Conservation (phyloP, 1,140 invertebrate genomes). For the Zaprionus davidi region DNA sequence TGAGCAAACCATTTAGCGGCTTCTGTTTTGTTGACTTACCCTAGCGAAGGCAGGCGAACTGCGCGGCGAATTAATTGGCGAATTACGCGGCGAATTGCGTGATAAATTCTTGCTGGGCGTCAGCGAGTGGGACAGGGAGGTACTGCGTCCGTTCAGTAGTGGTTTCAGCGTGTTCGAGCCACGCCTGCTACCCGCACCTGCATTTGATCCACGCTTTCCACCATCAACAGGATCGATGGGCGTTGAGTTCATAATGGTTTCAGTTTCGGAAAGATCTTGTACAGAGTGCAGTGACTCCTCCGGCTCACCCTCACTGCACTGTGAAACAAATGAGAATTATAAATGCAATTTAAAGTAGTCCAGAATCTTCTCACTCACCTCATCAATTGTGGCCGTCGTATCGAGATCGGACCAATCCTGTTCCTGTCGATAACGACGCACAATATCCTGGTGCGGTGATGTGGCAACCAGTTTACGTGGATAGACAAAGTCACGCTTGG, state of each 20-base stretch:
- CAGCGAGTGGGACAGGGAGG: slow-evolving; percentile 54
- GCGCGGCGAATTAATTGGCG: slow-evolving; percentile 11
- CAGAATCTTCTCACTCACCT: slow-evolving; percentile 28
- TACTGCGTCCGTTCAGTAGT: slow-evolving; percentile 20
- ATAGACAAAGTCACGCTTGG: slow-evolving; percentile 87
- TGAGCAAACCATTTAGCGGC: slow-evolving; percentile 6
- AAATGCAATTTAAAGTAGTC: neutral
- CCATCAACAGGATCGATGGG: slow-evolving; percentile 59
- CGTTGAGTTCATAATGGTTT: slow-evolving; percentile 81
- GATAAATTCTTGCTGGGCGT: slow-evolving; percentile 65
- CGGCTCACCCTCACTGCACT: slow-evolving; percentile 70
- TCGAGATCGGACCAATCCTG: slow-evolving; percentile 81
- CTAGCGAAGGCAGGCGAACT: slow-evolving; percentile 55
- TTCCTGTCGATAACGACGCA: slow-evolving; percentile 86
- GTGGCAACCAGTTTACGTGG: slow-evolving; percentile 86
- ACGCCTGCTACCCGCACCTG: slow-evolving; percentile 4
- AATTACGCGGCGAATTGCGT: slow-evolving; percentile 38
- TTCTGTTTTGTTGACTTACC: slow-evolving; percentile 46
- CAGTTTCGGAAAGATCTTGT: slow-evolving; percentile 71
- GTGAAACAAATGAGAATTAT: neutral
- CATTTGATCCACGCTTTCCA: slow-evolving; percentile 18
- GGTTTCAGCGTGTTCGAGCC: slow-evolving; percentile 57
- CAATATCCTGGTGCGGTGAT: slow-evolving; percentile 88
- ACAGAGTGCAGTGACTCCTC: slow-evolving; percentile 59
- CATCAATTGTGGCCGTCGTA: slow-evolving; percentile 77